These are phyloP conservation scores for Apocrypta bakeri DNA, from an alignment of 1,140 invertebrate species.

Conservation along the genomic window DNA sequence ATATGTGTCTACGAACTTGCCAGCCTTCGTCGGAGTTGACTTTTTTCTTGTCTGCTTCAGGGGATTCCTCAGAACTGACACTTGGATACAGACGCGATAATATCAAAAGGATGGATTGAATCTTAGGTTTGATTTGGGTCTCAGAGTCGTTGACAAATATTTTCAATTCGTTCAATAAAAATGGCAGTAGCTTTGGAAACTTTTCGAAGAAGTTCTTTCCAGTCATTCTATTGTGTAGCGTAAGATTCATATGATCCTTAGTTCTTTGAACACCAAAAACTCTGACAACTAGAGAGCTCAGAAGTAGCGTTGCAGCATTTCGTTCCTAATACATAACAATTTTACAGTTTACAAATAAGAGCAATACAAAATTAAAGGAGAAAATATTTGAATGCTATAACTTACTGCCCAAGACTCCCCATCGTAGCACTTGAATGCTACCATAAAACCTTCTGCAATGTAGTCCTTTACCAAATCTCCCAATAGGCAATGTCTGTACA, in stretches of 20 bases:
- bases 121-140: slow-evolving; percentile 70
- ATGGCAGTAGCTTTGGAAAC: slow-evolving; percentile 86
- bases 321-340: slow-evolving; percentile 77
- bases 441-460: slow-evolving; percentile 82
- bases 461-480: slow-evolving; percentile 83
- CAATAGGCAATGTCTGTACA: slow-evolving; percentile 86
- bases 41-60: slow-evolving; percentile 57
- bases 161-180: slow-evolving; percentile 81
- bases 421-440: slow-evolving; percentile 85
- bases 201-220: slow-evolving; percentile 88
- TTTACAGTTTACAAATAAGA: neutral
- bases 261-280: slow-evolving; percentile 92
- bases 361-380: neutral
- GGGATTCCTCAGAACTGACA: slow-evolving; percentile 77
- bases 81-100: slow-evolving; percentile 87
- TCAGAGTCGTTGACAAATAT: slow-evolving; percentile 71
- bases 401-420: slow-evolving; percentile 86
- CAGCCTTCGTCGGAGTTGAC: slow-evolving; percentile 77
- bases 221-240: slow-evolving; percentile 85
- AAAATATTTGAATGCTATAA: slow-evolving; percentile 23
- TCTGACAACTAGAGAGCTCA: slow-evolving; percentile 88
- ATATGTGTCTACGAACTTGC: slow-evolving; percentile 75
- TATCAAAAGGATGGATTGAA: slow-evolving; percentile 88
- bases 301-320: slow-evolving; percentile 91
- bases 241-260: slow-evolving; percentile 82